Evolutionary conservation across 2,113 vertebrate genomes (phyloP).

Genomic region (Procavia capensis): DNA sequence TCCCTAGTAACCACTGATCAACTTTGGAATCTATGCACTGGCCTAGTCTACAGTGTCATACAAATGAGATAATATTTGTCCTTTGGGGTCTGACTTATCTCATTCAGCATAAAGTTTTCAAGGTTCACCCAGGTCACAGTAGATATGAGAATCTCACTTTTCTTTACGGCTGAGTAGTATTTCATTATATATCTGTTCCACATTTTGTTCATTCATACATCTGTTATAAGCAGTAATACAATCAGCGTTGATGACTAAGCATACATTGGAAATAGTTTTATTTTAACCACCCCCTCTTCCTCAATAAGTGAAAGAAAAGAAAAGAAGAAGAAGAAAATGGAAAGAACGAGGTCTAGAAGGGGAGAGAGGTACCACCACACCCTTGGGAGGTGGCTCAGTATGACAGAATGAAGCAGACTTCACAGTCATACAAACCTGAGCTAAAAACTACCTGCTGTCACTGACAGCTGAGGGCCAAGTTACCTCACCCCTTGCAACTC

Average conservation of each 20-base stretch:
- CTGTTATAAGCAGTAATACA: background rate
- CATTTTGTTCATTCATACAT: background rate
- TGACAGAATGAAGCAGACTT: background rate
- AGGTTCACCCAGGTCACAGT: background rate
- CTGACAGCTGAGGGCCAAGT: background rate
- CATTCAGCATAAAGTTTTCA: background rate
- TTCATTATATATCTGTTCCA: background rate
- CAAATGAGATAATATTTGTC: background rate
- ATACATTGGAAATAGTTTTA: background rate
- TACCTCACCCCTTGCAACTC: background rate
- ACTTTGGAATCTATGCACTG: background rate
- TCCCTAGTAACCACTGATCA: too few species aligned
- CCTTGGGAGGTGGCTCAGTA: background rate
- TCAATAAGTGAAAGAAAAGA: conserved; percentile 49
- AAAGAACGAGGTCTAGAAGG: background rate
- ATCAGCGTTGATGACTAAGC: background rate
- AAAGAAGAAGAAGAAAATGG: background rate
- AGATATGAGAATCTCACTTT: background rate
- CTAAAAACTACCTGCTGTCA: background rate
- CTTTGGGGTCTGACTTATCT: background rate
- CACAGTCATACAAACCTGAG: background rate
- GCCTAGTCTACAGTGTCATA: background rate
- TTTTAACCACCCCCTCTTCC: background rate
- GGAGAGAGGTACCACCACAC: background rate
- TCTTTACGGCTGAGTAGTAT: background rate